A percentile compares a stretch with the other conserved stretches of the same genome.
Conservation (phyloP, 2,888 invertebrate species). For the Spodoptera exigua region DNA sequence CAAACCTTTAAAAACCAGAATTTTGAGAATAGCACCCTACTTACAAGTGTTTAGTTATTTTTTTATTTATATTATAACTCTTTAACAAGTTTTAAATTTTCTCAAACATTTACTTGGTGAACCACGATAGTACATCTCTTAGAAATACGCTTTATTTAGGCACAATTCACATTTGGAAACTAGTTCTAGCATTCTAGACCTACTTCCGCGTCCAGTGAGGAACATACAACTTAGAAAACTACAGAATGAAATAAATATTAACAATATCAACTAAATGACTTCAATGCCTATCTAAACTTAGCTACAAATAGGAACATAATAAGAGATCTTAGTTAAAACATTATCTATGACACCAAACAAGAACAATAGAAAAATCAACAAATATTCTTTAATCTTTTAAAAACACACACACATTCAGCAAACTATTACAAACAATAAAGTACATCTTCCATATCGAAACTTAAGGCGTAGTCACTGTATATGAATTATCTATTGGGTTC, state of each 20-base stretch:
- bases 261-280: constrained; percentile 1
- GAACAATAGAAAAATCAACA: not conserved
- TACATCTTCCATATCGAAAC: too few species aligned
- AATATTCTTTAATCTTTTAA: not conserved
- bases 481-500: too few species aligned
- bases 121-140: constrained; percentile 64
- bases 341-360: not conserved
- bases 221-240: constrained; percentile 22
- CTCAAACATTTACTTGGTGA: constrained; percentile 56
- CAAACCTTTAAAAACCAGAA: constrained; percentile 29
- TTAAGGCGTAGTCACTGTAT: too few species aligned
- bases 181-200: constrained; percentile 84
- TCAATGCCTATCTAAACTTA: not conserved
- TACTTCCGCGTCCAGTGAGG: constrained; percentile 71
- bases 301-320: constrained; percentile 17
- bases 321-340: not conserved
- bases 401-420: too few species aligned
- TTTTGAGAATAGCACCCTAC: constrained; percentile 56
- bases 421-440: too few species aligned
- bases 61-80: constrained; percentile 25
- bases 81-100: constrained; percentile 54
- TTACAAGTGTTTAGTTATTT: constrained; percentile 42
- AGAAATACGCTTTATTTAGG: constrained; percentile 79
- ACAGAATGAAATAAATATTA: not conserved
- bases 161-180: constrained; percentile 84